Base-by-base conservation (phyloP, 2,797 vertebrate species). In the Labeo calbasu region DNA sequence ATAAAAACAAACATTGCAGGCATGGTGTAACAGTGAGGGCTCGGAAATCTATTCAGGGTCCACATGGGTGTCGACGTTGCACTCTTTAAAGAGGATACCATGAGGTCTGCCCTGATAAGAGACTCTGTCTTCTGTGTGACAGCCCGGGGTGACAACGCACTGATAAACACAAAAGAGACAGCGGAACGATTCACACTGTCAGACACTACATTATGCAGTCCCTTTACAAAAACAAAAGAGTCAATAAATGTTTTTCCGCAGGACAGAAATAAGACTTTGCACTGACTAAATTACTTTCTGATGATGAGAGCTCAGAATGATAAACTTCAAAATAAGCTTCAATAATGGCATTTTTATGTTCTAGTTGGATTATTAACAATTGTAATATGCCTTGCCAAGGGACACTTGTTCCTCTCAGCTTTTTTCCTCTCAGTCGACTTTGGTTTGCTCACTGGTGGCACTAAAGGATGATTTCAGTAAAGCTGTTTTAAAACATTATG, bases 101-200 rank as follows among this genome's bases (percentile, higher is more conserved):
- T 87, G 84, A 84, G 88, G 91, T 85, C 84, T 75, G 86, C 23
- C 61, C 86, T 86, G 93, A 94, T 93, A 93, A 94, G 84, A 84
- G 59, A 90, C 83, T 89, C 81, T 46, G 84, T 92, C 80, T 91
- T 86, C 48, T 36, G 36, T n/a, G 43, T 40, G 65, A 89, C 83
- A 88, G 87, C 77, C 46, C 80, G 48, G 7, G 43, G 43, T 77
- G 77, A 85, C 57, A 86, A 79, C 28, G 61, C 63, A 70, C 82
- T 55, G 73, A 70, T 83, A 77, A 83, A 70, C 65, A 23, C 55
- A 32, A 40, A 83, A 32, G 36, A 69, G 51, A 77, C 17, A 25
- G 46, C 15, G 0, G 43, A 23, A 13, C 1, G 6, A 21, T 68
- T 48, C 23, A 77, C 17, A 68, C 23, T 83, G 63, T 55, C 61